Percentiles rank a stretch among this genome's conserved stretches.
Conservation (phyloP, 2,113 vertebrate genomes). For the Mormoops blainvillei region DNA sequence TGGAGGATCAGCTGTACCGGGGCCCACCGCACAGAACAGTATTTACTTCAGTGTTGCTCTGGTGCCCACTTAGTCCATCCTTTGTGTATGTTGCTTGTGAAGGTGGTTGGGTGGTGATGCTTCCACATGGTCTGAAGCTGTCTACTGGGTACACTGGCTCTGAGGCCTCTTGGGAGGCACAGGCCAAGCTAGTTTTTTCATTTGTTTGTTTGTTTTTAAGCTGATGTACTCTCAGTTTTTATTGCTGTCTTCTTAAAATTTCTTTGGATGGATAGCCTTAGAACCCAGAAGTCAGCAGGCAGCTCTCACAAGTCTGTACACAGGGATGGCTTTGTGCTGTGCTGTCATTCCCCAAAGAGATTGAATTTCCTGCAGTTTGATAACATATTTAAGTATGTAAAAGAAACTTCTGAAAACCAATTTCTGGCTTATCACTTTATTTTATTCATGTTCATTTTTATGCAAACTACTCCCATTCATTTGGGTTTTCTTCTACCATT, state of each 20-base stretch:
- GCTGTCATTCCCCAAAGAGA: background rate
- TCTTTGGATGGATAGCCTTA: background rate
- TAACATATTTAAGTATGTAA: background rate
- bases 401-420: conserved; percentile 9
- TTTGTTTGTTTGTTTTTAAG: background rate
- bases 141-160: too few relatives aligned
- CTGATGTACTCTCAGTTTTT: background rate
- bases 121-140: too few relatives aligned
- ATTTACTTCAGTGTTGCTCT: too few relatives aligned
- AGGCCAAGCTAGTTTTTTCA: background rate
- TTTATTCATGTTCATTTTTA: conserved; percentile 37
- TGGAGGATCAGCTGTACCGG: too few relatives aligned
- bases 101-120: too few relatives aligned
- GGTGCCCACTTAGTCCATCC: too few relatives aligned
- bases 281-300: background rate
- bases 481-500: background rate
- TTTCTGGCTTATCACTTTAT: conserved; percentile 42
- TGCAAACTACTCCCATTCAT: background rate
- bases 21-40: too few relatives aligned
- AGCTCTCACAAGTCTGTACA: background rate
- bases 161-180: too few relatives aligned
- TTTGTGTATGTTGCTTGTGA: too few relatives aligned
- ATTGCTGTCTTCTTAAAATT: background rate
- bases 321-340: background rate
- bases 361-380: background rate